Conservation (phyloP, 2,888 invertebrate genomes). For the Noctua fimbriata region DNA sequence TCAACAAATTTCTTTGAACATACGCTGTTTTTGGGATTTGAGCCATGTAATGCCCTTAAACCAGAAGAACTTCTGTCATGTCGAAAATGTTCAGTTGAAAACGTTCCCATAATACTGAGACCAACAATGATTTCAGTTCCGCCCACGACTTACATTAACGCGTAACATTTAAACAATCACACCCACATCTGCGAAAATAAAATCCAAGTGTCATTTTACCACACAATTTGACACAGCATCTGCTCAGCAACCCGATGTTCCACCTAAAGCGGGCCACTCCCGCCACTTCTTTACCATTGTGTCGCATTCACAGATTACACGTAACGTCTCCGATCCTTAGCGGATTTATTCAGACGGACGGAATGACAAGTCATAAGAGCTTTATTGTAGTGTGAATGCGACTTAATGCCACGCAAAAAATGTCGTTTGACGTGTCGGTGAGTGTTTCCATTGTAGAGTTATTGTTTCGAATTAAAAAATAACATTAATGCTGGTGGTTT, state of each 20-base stretch:
- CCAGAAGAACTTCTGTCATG: no score
- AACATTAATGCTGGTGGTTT: background rate
- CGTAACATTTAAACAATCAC: background rate
- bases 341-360: constrained; percentile 59
- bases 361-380: constrained; percentile 70
- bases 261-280: constrained; percentile 57
- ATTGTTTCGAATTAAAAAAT: background rate
- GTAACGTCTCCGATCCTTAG: constrained; percentile 66
- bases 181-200: constrained; percentile 32
- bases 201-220: constrained; percentile 37
- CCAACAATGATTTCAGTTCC: background rate
- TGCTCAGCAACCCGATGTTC: constrained; percentile 41
- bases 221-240: constrained; percentile 50
- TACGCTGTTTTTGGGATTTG: no score
- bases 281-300: constrained; percentile 64
- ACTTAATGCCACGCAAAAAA: constrained; percentile 75
- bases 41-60: no score
- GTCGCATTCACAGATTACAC: constrained; percentile 61
- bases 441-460: constrained; percentile 45
- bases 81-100: background rate
- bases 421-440: constrained; percentile 53
- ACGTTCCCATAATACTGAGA: background rate
- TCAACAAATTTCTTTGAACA: no score
- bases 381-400: constrained; percentile 72
- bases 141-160: background rate